These are phyloP conservation scores for Heteractis magnifica DNA, from an alignment of 92 coral and sea anemone species.

Conservation along the genomic window DNA sequence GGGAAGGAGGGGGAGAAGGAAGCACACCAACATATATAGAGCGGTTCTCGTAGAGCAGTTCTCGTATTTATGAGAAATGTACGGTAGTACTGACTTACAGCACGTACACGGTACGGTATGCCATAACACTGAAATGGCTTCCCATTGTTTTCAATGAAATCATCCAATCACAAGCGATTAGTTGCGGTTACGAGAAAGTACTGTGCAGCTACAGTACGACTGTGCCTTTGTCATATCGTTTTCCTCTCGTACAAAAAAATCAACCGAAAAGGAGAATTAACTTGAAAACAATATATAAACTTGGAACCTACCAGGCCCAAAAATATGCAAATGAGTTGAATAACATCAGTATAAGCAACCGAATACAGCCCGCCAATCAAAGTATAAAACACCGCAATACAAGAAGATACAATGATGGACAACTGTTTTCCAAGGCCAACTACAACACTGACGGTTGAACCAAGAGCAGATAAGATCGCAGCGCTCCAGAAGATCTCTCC, in stretches of 20 bases:
- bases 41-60: no score
- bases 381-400: constrained; percentile 81
- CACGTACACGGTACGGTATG: no score
- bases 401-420: constrained; percentile 75
- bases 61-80: no score
- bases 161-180: no score
- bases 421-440: constrained; percentile 63
- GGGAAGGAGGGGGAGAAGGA: neutral
- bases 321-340: constrained; percentile 85
- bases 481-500: constrained; percentile 97
- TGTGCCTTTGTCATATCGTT: no score
- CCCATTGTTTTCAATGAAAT: no score
- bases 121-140: no score
- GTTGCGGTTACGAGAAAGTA: no score
- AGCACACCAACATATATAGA: neutral
- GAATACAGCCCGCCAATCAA: constrained; percentile 90
- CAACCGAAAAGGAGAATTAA: neutral
- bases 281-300: neutral
- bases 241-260: no score
- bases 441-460: constrained; percentile 91
- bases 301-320: constrained; percentile 78
- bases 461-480: constrained; percentile 92
- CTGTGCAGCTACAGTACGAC: no score
- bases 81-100: no score
- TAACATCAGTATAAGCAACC: constrained; percentile 92